Evolutionary conservation across 2,797 vertebrate species (phyloP).

Genomic region (Manis crassicaudata): DNA sequence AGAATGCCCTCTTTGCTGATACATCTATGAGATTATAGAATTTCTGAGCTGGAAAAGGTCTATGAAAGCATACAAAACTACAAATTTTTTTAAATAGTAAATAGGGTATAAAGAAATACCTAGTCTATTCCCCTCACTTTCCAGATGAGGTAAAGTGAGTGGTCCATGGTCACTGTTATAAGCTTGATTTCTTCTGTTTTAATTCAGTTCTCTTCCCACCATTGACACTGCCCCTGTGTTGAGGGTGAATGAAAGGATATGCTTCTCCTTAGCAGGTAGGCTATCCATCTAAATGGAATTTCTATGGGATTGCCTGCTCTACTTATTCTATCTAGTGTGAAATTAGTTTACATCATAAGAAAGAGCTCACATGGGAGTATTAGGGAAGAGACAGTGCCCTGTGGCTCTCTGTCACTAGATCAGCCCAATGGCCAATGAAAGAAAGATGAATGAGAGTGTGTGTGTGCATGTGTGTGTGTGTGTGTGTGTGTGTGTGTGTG

Average conservation of each 20-base stretch:
- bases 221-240: neutral
- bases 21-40: neutral
- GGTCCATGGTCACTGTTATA: neutral
- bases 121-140: neutral
- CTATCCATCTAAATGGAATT: neutral
- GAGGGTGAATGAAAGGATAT: neutral
- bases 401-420: neutral
- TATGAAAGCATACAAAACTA: neutral
- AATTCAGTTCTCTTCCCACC: neutral
- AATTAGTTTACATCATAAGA: neutral
- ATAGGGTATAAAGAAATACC: neutral
- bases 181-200: neutral
- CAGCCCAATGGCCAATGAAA: neutral
- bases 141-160: neutral
- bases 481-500: neutral
- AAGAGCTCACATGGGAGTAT: neutral
- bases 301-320: neutral
- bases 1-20: constrained; percentile 7
- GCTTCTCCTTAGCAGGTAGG: neutral
- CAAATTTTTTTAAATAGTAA: constrained; percentile 21
- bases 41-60: constrained; percentile 25
- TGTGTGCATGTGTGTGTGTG: neutral
- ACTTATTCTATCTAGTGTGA: neutral
- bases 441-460: neutral
- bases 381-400: neutral